A percentile compares a stretch with the other conserved stretches of the same genome.
phyloP scores from a whole-genome alignment of 2,888 invertebrate genomes.

The Andrena fulva region DNA sequence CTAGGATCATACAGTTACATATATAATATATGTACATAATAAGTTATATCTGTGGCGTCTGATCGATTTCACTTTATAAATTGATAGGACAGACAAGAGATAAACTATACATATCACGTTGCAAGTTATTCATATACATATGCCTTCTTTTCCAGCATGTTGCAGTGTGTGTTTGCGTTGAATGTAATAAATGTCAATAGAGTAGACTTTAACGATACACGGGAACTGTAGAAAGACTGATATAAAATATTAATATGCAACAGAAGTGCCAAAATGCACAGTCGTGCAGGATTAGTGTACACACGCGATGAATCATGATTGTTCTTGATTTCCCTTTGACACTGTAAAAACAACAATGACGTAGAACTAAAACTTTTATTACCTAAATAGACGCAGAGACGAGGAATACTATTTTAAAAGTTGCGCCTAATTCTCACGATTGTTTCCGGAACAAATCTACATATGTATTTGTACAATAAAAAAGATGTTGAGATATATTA shows the following conservation, averaged over 20 bases:
- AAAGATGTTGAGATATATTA: conserved; percentile 15
- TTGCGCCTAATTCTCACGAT: neutral
- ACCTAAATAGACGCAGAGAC: neutral
- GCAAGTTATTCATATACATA: conserved; percentile 9
- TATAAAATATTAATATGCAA: conserved; percentile 50
- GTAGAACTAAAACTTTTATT: neutral
- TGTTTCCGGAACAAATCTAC: neutral
- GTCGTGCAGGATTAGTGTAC: conserved; percentile 31
- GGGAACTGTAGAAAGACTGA: conserved; percentile 65
- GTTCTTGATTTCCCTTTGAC: conserved; percentile 10
- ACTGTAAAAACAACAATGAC: conserved; percentile 15
- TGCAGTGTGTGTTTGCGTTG: neutral
- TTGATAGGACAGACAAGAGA: neutral
- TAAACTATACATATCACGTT: conserved; percentile 9
- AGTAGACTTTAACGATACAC: conserved; percentile 23
- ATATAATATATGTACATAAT: conserved; percentile 21
- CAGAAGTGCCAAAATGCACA: conserved; percentile 63
- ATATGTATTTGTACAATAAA: conserved; percentile 10
- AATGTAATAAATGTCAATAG: conserved; percentile 11
- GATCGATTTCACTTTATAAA: conserved; percentile 8
- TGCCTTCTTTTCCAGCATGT: neutral
- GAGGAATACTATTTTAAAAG: conserved; percentile 6
- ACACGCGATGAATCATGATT: conserved; percentile 11
- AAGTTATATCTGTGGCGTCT: conserved; percentile 24
- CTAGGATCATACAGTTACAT: conserved; percentile 35